Evolutionary conservation across 2,888 invertebrate species (phyloP).

Genomic region (Rhodophaea formosa): DNA sequence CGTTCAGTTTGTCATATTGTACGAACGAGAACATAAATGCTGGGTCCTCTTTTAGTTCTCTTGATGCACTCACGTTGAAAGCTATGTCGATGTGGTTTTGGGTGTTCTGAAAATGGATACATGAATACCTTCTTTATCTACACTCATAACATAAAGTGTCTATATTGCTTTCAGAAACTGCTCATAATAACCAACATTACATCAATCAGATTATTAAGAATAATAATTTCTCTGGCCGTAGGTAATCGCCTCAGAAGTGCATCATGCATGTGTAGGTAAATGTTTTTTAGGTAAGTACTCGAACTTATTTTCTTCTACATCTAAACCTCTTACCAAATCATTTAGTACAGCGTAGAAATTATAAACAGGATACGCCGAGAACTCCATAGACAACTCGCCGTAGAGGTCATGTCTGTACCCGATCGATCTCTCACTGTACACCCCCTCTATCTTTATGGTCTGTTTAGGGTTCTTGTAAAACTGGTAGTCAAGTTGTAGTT

Average conservation of each 20-base stretch:
- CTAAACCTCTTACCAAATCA: constrained; percentile 80
- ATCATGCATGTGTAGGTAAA: no score
- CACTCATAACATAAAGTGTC: no score
- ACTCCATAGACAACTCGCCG: constrained; percentile 85
- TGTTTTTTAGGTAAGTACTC: no score
- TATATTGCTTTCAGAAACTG: no score
- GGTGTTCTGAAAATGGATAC: constrained; percentile 79
- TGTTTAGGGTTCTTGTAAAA: constrained; percentile 81
- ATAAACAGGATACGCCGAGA: constrained; percentile 88
- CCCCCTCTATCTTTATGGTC: constrained; percentile 73
- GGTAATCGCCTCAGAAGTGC: no score
- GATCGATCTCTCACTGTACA: constrained; percentile 78
- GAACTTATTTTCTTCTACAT: background rate
- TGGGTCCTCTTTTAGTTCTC: constrained; percentile 80
- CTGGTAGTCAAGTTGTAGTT: constrained; percentile 85
- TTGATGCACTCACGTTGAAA: constrained; percentile 86
- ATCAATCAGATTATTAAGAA: no score
- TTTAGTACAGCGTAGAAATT: constrained; percentile 85
- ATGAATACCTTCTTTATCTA: background rate
- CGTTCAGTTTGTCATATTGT: constrained; percentile 82
- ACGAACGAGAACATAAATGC: constrained; percentile 84
- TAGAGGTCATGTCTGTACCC: constrained; percentile 81
- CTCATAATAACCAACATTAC: no score
- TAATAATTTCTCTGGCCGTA: no score
- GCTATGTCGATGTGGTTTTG: constrained; percentile 86